phyloP scores from a whole-genome alignment of 2,888 invertebrate genomes.

The Lithophane semibrunnea region DNA sequence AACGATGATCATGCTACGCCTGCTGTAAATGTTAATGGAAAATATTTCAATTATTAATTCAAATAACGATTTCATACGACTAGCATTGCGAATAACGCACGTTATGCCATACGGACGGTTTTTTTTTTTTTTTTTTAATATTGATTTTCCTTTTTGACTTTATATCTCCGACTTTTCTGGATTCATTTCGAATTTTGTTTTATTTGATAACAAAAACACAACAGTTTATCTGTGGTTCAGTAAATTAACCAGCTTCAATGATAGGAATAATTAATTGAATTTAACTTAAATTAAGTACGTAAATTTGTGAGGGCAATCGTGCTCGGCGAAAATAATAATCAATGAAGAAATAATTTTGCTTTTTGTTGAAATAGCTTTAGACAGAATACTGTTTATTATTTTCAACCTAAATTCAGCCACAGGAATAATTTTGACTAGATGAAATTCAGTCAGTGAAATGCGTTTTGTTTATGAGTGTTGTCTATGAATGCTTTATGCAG shows the following conservation, averaged over 20 bases:
- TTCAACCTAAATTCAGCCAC: background rate
- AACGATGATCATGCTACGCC: too few relatives aligned
- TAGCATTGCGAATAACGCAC: background rate
- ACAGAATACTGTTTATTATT: background rate
- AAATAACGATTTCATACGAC: background rate
- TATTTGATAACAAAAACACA: conserved; percentile 4
- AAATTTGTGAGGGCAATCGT: too few relatives aligned
- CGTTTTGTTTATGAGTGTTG: background rate
- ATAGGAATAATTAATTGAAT: background rate
- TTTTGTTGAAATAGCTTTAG: background rate
- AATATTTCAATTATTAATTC: conserved; percentile 11
- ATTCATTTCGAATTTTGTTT: background rate
- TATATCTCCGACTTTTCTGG: background rate
- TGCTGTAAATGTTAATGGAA: background rate
- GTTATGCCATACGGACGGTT: background rate
- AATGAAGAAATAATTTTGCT: background rate
- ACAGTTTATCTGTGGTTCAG: background rate
- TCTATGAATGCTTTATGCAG: too few relatives aligned
- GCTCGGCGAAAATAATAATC: background rate
- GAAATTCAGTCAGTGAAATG: background rate
- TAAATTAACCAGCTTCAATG: background rate
- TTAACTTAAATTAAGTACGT: too few relatives aligned
- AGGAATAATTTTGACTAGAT: background rate
- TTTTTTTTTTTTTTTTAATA: background rate
- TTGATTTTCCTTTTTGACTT: background rate